Evolutionary conservation across 2,113 vertebrate genomes (phyloP).

Genomic region (Benitochromis conjunctus): DNA sequence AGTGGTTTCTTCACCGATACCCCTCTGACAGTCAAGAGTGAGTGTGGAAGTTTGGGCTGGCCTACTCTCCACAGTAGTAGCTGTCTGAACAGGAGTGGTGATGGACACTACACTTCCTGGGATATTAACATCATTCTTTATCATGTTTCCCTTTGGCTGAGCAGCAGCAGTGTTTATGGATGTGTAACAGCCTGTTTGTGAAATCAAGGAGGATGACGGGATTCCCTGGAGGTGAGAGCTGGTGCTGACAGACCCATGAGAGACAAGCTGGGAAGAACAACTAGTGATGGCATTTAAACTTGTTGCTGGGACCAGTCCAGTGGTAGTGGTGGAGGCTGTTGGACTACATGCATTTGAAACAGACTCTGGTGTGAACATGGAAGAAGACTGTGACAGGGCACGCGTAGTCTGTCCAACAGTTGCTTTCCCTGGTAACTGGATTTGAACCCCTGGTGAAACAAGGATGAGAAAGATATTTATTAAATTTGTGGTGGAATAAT

Average conservation of each 20-base stretch:
- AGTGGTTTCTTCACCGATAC: not conserved
- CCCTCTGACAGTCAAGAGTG: constrained; percentile 21
- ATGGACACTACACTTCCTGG: not conserved
- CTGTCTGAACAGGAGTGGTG: constrained; percentile 20
- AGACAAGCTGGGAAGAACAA: constrained; percentile 6
- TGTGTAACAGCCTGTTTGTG: constrained; percentile 5
- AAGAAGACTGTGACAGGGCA: constrained; percentile 42
- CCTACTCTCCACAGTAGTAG: constrained; percentile 13
- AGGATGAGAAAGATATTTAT: not conserved
- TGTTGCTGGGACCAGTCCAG: constrained; percentile 1
- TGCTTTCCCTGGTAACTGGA: constrained; percentile 49
- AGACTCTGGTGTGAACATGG: constrained; percentile 23
- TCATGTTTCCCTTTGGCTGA: not conserved
- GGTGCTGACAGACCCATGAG: not conserved
- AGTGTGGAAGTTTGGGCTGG: constrained; percentile 6
- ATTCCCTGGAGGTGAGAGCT: constrained; percentile 3
- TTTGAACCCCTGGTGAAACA: constrained; percentile 37
- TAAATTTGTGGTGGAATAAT: not conserved
- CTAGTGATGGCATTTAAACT: constrained; percentile 16
- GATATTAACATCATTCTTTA: constrained; percentile 13
- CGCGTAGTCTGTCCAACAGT: constrained; percentile 41
- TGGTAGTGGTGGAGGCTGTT: constrained; percentile 28
- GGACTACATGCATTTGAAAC: constrained; percentile 35
- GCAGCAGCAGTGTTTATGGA: not conserved
- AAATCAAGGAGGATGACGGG: constrained; percentile 8